A percentile compares a stretch with the other conserved stretches of the same genome.
These are phyloP conservation scores for Muscicapa striata DNA, from an alignment of 2,797 vertebrate species.

Conservation along the genomic window DNA sequence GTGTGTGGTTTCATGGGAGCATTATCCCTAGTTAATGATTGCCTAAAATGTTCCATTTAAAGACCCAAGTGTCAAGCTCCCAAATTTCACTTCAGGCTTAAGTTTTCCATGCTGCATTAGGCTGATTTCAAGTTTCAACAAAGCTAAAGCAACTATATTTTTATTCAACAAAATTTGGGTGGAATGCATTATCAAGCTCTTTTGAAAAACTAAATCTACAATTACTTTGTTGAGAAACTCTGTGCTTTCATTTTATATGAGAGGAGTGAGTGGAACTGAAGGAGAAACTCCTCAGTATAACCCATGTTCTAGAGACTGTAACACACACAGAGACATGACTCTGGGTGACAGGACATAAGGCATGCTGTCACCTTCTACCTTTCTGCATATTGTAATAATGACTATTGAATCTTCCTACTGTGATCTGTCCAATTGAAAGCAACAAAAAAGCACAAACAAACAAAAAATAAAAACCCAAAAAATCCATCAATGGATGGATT, in stretches of 20 bases:
- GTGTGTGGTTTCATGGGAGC: background rate
- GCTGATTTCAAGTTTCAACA: background rate
- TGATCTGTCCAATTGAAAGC: background rate
- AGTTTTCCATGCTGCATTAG: background rate
- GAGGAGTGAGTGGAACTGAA: background rate
- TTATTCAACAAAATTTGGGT: background rate
- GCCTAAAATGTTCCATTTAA: background rate
- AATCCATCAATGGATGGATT: background rate
- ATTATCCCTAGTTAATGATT: background rate
- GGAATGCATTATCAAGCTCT: fast-evolving
- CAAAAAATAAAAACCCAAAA: background rate
- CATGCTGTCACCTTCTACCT: background rate
- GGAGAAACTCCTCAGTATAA: background rate
- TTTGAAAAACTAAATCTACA: background rate
- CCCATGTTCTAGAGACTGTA: background rate
- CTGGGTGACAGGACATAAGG: background rate
- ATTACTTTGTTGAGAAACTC: background rate
- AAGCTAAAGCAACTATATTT: background rate
- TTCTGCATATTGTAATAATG: background rate
- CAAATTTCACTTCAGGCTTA: background rate
- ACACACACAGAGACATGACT: background rate
- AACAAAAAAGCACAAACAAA: background rate
- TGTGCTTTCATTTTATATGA: background rate
- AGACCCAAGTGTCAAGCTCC: background rate
- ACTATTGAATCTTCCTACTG: background rate